Base-by-base conservation (phyloP, 2,113 vertebrate genomes). In the Myotis lucifugus region DNA sequence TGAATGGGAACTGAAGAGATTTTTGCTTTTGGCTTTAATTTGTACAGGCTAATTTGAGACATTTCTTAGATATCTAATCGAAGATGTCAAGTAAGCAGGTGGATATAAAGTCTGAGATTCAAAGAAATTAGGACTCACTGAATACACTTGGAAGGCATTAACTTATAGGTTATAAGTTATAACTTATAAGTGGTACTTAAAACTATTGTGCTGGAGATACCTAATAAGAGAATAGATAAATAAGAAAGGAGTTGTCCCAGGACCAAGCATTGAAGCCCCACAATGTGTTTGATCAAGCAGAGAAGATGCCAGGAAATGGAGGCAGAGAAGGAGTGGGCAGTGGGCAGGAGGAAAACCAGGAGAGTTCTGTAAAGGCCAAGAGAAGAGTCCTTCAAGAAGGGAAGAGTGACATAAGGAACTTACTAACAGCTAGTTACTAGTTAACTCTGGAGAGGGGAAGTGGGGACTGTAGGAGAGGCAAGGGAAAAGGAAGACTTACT, bases 401-500 rank as follows among this genome's bases (percentile, higher is more conserved):
- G 74, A 95, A 83, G 27, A 72, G 11, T 27, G 81, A 74, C 40
- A 34, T 25, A 70, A 40, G 7, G 15, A 79, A 72, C 42, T 56
- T n/a, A 48, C 50, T 87, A 94, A 77, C 10, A 82, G 17, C 70
- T 87, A 79, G 76, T 42, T 59, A 64, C 82, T 52, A 86, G 46
- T 27, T 72, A 81, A 83, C 87, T 85, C 76, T 70, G 48, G 18
- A 73, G 27, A 89, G 25, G 59, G 67, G 11, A 89, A 69, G 0
- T 54, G 9, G 48, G 73, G 25, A 48, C 73, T 42, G 4, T 40
- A 64, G 84, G 56, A 70, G 76, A 87, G 46, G 79, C 19, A 8
- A 56, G 50, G 40, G 40, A 79, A 70, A 25, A 82, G 18, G 52
- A 88, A 93, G 66, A 96, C 92, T 97, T 91, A 97, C 96, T 97